Conservation (phyloP, 1,140 invertebrate species). For the Cydia splendana region DNA sequence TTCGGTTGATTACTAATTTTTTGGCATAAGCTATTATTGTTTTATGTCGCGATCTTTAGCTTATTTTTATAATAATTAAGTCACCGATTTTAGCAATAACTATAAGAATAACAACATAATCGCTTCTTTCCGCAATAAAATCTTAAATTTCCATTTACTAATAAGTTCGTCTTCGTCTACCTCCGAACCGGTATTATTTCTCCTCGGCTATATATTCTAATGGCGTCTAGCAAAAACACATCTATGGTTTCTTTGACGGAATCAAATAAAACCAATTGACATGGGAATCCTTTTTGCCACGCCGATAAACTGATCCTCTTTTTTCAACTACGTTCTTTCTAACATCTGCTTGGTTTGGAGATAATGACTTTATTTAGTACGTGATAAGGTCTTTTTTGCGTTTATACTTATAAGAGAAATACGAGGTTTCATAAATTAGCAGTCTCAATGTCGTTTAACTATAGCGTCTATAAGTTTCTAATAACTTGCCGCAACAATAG, state of each 20-base stretch:
- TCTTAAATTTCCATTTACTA: not conserved
- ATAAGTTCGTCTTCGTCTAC: slow-evolving; percentile 9
- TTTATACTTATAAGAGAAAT: not conserved
- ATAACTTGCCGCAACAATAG: slow-evolving; percentile 24
- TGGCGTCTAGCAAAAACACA: slow-evolving; percentile 39
- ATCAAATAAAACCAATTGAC: slow-evolving; percentile 54
- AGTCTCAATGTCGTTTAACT: not conserved
- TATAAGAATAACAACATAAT: not conserved
- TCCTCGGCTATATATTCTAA: slow-evolving; percentile 39
- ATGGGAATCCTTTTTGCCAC: slow-evolving; percentile 59
- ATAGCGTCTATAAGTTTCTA: slow-evolving; percentile 10
- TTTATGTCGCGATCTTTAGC: not conserved
- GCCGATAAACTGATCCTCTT: slow-evolving; percentile 55
- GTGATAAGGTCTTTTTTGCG: slow-evolving; percentile 25
- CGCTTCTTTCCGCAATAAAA: slow-evolving; percentile 25
- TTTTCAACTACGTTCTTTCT: not conserved
- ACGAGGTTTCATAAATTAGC: not conserved
- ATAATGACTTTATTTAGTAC: not conserved
- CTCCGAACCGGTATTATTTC: slow-evolving; percentile 20
- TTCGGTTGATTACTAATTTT: too few relatives aligned
- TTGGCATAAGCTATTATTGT: too few relatives aligned
- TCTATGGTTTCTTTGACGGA: slow-evolving; percentile 48
- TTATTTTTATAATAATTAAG: not conserved
- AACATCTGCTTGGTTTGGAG: not conserved
- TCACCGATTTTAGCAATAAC: not conserved